These are phyloP conservation scores for Elachura formosa DNA, from an alignment of 2,113 vertebrate species.

Conservation along the genomic window DNA sequence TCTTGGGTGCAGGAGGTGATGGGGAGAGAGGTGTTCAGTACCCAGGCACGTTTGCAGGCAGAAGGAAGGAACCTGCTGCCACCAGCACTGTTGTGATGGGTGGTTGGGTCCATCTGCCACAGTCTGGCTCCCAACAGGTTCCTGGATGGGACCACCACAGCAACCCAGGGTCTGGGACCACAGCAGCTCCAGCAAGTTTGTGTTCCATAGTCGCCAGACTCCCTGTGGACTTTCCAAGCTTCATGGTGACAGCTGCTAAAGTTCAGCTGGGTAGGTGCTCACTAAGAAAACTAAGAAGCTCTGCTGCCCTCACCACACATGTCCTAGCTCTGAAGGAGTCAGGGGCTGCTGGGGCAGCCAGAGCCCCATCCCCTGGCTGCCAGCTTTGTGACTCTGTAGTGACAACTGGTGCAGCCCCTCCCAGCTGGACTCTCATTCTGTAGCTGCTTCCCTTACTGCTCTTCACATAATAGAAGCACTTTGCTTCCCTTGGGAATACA, in stretches of 20 bases:
- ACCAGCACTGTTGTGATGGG: neutral
- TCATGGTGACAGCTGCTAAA: neutral
- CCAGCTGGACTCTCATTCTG: neutral
- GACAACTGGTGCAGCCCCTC: neutral
- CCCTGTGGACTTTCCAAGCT: neutral
- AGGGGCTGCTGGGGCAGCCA: neutral
- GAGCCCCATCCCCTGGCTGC: neutral
- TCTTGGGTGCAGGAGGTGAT: neutral
- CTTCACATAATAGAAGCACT: neutral
- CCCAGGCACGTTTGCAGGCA: fast-evolving
- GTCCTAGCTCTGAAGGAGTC: neutral
- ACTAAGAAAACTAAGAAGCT: neutral
- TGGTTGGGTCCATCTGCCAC: neutral
- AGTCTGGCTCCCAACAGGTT: neutral
- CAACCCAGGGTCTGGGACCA: neutral
- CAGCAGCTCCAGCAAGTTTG: fast-evolving
- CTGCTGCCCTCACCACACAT: fast-evolving
- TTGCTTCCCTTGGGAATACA: neutral
- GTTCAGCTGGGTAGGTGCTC: neutral
- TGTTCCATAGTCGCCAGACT: neutral
- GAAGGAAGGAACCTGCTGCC: neutral
- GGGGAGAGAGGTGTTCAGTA: too few species aligned
- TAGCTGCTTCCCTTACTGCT: neutral
- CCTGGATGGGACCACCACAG: neutral
- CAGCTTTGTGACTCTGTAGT: neutral